phyloP scores from a whole-genome alignment of 1,140 invertebrate genomes.

The Musca vetustissima region DNA sequence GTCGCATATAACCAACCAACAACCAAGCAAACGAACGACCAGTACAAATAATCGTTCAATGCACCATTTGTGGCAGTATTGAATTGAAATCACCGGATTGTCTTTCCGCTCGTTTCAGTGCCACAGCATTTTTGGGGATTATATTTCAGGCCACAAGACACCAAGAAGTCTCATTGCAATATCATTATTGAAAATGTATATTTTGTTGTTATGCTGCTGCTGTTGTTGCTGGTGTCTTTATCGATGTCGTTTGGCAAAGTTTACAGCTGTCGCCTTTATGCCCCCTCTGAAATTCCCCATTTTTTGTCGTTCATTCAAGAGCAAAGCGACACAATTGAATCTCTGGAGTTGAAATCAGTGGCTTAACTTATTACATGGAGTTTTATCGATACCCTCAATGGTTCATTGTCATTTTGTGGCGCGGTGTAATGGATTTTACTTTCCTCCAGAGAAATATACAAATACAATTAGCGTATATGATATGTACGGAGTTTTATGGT shows the following conservation, averaged over 20 bases:
- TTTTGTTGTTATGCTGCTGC: no score
- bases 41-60: slow-evolving; percentile 21
- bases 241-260: no score
- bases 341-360: slow-evolving; percentile 9
- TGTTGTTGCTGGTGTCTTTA: no score
- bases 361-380: slow-evolving; percentile 11
- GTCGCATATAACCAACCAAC: slow-evolving; percentile 5
- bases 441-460: background rate
- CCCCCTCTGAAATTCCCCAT: background rate
- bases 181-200: slow-evolving; percentile 18
- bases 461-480: no score
- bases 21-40: no score
- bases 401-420: background rate
- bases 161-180: slow-evolving; percentile 41
- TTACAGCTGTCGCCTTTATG: no score
- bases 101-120: no score
- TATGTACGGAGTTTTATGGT: no score
- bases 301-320: background rate
- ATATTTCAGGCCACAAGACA: slow-evolving; percentile 27
- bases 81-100: background rate
- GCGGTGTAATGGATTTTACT: slow-evolving; percentile 7
- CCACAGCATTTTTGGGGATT: background rate
- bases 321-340: background rate
- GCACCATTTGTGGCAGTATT: background rate
- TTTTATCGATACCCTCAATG: background rate